Conservation (phyloP, 2,888 invertebrate genomes). For the Harpagoxenus sublaevis region DNA sequence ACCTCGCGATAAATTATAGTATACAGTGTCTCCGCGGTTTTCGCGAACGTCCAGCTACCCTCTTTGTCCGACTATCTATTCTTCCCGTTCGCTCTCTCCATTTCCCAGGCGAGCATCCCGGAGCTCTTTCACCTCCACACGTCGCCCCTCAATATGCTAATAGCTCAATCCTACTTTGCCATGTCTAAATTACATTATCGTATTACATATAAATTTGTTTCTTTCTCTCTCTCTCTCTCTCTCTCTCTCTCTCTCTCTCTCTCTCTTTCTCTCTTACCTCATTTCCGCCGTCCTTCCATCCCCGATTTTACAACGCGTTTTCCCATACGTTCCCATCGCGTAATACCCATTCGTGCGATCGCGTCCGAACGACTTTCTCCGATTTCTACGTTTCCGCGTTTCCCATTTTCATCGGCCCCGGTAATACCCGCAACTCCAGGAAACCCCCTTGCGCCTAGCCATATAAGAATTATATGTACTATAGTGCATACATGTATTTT, state of each 20-base stretch:
- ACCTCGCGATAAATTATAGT: neutral
- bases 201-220: conserved; percentile 30
- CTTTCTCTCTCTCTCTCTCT: neutral
- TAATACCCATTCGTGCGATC: neutral
- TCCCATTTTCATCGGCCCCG: conserved; percentile 28
- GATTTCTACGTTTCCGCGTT: conserved; percentile 42
- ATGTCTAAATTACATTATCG: conserved; percentile 46
- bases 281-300: neutral
- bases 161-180: conserved; percentile 36
- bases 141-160: conserved; percentile 39
- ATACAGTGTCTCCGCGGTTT: neutral
- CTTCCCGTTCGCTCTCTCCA: neutral
- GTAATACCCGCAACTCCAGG: neutral
- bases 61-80: neutral
- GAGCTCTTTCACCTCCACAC: conserved; percentile 14
- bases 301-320: neutral
- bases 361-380: conserved; percentile 41
- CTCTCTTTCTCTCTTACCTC: neutral
- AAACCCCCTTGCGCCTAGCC: neutral
- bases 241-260: neutral
- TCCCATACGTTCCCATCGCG: conserved; percentile 1
- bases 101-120: neutral
- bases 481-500: neutral
- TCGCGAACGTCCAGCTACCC: conserved; percentile 7
- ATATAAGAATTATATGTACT: neutral